These are phyloP conservation scores for Sebastes itinus DNA, from an alignment of 2,797 vertebrate species.

Conservation along the genomic window DNA sequence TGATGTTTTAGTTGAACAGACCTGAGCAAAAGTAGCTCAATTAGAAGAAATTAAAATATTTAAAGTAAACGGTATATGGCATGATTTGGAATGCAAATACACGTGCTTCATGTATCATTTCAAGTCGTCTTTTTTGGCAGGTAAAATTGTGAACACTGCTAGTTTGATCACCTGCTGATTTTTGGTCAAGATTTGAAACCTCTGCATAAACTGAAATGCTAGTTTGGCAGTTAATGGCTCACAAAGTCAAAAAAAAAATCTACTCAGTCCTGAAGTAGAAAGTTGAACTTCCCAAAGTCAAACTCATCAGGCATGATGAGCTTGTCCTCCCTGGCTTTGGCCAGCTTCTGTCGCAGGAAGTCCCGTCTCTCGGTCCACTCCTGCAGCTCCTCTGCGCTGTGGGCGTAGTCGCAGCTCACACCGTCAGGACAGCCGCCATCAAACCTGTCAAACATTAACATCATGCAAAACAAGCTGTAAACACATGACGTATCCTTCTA, in stretches of 20 bases:
- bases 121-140: background rate
- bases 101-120: background rate
- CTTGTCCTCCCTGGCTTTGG: conserved; percentile 92
- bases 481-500: background rate
- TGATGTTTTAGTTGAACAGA: background rate
- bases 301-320: conserved; percentile 89
- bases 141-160: background rate
- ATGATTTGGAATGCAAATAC: background rate
- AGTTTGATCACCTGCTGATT: background rate
- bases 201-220: background rate
- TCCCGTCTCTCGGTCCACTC: conserved; percentile 92
- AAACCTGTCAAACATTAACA: conserved; percentile 66
- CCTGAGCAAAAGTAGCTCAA: background rate
- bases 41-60: conserved; percentile 3
- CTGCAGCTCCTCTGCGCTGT: conserved; percentile 89
- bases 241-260: background rate
- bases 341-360: conserved; percentile 90
- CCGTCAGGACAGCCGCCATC: conserved; percentile 84
- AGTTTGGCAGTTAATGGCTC: conserved; percentile 27
- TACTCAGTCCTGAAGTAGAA: conserved; percentile 86
- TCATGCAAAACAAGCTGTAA: background rate
- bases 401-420: conserved; percentile 91
- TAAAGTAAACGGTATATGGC: background rate
- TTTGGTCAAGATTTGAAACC: conserved; percentile 13
- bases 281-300: conserved; percentile 97